Evolutionary conservation across 1,140 invertebrate species (phyloP).

Genomic region (Trachymyrmex septentrionalis): DNA sequence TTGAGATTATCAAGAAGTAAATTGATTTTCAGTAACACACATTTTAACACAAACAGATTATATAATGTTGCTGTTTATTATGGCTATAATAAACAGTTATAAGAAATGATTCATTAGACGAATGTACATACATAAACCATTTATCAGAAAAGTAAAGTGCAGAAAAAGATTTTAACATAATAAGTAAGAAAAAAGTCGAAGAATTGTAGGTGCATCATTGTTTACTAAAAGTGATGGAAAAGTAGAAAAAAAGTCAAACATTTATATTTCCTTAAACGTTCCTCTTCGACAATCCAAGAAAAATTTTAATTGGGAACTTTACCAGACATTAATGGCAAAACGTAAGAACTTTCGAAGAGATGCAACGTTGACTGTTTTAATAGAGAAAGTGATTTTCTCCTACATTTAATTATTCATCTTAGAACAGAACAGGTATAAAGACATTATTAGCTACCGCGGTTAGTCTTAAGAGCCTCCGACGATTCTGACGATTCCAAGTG

Average conservation of each 20-base stretch:
- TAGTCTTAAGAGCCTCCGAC: background rate
- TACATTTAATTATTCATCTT: constrained; percentile 39
- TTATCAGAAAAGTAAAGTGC: background rate
- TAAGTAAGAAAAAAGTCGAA: background rate
- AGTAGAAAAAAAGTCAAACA: background rate
- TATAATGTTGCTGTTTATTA: background rate
- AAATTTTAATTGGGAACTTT: background rate
- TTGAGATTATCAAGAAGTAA: constrained; percentile 31
- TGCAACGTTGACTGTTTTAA: constrained; percentile 11
- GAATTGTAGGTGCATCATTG: background rate
- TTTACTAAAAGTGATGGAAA: background rate
- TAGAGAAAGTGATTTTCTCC: constrained; percentile 51
- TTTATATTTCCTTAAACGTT: background rate
- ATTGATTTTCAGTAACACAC: constrained; percentile 42
- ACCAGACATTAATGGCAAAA: constrained; percentile 7
- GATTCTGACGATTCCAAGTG: background rate
- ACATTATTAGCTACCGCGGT: constrained; percentile 22
- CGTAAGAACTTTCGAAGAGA: background rate
- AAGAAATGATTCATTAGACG: background rate
- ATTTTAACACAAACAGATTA: background rate
- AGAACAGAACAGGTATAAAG: background rate
- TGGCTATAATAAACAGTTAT: background rate
- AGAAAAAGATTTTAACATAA: background rate
- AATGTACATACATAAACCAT: background rate
- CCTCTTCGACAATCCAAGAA: background rate